Percentiles rank a stretch among this genome's conserved stretches.
These are phyloP conservation scores for Metopolophium dirhodum DNA, from an alignment of 1,140 invertebrate species.

Conservation along the genomic window DNA sequence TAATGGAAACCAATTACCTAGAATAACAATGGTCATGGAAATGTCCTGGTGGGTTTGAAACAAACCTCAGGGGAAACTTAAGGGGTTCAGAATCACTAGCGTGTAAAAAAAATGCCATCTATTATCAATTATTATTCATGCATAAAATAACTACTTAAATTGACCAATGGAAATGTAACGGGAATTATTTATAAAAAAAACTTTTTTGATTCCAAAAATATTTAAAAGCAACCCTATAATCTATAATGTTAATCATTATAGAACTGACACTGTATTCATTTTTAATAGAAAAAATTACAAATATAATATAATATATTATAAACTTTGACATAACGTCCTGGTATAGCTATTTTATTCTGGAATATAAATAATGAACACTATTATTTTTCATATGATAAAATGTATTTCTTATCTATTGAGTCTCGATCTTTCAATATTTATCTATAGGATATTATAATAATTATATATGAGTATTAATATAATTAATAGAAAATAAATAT, in stretches of 20 bases:
- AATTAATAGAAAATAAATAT: too few species aligned
- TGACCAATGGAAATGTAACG: neutral
- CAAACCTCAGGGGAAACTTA: neutral
- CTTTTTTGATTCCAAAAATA: neutral
- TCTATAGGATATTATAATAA: too few species aligned
- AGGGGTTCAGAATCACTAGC: neutral
- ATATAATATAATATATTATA: too few species aligned
- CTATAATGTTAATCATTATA: neutral
- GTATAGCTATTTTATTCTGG: too few species aligned
- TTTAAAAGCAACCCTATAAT: neutral
- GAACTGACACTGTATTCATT: neutral
- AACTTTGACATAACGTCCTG: too few species aligned
- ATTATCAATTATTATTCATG: slow-evolving; percentile 5
- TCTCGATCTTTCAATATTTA: neutral
- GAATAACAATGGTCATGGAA: neutral
- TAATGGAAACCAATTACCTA: neutral
- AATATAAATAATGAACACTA: too few species aligned
- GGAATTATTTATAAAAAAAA: neutral
- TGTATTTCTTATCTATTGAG: neutral
- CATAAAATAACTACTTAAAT: neutral
- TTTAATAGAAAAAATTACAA: too few species aligned
- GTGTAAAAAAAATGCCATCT: neutral
- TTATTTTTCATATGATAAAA: neutral
- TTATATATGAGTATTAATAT: too few species aligned
- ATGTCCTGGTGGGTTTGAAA: neutral